Evolutionary conservation across 2,888 invertebrate species (phyloP).

Genomic region (Germaria angustata): DNA sequence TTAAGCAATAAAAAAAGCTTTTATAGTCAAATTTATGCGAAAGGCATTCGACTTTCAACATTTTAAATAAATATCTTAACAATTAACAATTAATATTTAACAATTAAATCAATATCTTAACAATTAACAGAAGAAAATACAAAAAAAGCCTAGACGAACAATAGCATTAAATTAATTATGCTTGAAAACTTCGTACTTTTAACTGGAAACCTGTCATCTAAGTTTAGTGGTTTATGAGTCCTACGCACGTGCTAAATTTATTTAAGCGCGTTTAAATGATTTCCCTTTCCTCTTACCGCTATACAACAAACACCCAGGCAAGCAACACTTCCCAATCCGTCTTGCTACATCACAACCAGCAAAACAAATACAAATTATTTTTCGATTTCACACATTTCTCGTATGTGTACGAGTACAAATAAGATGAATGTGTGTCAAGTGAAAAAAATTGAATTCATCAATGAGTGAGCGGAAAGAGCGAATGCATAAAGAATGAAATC

Average conservation of each 20-base stretch:
- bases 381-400: conserved; percentile 22
- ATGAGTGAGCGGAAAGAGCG: neutral
- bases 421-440: conserved; percentile 4
- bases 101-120: conserved; percentile 3
- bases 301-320: neutral
- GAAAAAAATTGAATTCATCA: neutral
- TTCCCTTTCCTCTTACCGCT: neutral
- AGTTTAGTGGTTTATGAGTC: conserved; percentile 32
- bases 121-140: neutral
- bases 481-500: neutral
- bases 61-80: conserved; percentile 14
- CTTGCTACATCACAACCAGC: too few relatives aligned
- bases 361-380: neutral
- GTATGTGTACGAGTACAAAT: neutral
- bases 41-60: neutral
- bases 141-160: neutral
- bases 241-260: conserved; percentile 60
- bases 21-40: neutral
- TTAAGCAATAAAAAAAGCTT: neutral
- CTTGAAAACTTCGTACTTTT: neutral
- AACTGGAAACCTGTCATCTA: conserved; percentile 34
- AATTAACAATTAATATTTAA: too few relatives aligned
- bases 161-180: neutral
- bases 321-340: neutral
- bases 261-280: conserved; percentile 54